These are phyloP conservation scores for Chondrilla cf. caribensis DNA, from an alignment of 37 sponge, comb jelly and placozoan species.

Conservation along the genomic window DNA sequence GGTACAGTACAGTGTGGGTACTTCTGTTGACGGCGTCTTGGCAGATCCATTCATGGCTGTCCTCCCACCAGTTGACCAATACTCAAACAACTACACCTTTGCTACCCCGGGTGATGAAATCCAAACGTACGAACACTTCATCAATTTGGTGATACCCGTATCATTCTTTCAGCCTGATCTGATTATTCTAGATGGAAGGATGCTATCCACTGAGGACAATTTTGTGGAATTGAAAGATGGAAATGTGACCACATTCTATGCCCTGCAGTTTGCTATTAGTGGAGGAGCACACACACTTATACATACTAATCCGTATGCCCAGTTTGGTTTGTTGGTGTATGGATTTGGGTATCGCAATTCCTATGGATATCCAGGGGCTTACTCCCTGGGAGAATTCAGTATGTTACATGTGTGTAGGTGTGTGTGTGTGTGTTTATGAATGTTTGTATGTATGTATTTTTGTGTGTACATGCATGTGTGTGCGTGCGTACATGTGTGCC, in stretches of 20 bases:
- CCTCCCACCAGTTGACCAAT: not conserved
- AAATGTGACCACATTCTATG: not conserved
- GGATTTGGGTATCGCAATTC: conserved; percentile 5
- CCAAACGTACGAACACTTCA: not conserved
- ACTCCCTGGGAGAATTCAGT: not conserved
- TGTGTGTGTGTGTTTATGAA: no score
- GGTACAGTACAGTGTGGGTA: conserved; percentile 20
- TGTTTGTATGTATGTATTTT: not conserved
- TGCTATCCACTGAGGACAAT: no score
- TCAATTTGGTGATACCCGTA: conserved; percentile 4
- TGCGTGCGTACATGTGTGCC: no score
- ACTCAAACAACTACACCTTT: conserved; percentile 9
- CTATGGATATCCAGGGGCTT: conserved; percentile 20
- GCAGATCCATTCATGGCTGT: conserved; percentile 26
- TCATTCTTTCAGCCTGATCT: not conserved
- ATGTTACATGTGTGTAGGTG: no score
- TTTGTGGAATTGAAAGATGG: no score
- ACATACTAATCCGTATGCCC: not conserved
- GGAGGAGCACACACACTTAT: not conserved
- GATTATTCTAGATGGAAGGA: not conserved
- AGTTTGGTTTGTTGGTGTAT: conserved; percentile 8
- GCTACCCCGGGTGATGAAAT: not conserved
- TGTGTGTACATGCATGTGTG: not conserved
- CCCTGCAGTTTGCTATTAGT: not conserved
- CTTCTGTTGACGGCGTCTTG: not conserved